These are phyloP conservation scores for Dipodomys spectabilis DNA, from an alignment of 2,113 vertebrate genomes.

Conservation along the genomic window DNA sequence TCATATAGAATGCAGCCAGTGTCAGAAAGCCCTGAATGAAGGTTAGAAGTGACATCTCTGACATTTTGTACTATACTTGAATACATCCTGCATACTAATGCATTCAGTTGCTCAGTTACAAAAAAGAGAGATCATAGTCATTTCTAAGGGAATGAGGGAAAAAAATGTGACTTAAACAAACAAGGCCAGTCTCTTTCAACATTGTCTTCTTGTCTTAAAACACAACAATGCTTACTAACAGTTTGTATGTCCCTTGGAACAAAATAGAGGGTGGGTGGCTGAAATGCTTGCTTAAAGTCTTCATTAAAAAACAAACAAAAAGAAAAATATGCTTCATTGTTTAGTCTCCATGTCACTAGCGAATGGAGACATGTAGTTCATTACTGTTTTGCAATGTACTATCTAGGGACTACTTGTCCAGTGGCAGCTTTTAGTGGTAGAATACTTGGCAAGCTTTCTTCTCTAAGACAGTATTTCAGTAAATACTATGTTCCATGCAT, in stretches of 20 bases:
- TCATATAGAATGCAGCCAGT: background rate
- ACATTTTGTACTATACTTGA: background rate
- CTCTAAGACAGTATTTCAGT: background rate
- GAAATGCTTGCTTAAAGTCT: slow-evolving; percentile 35
- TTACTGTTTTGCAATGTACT: background rate
- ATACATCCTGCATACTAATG: background rate
- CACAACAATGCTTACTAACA: background rate
- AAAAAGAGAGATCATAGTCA: background rate
- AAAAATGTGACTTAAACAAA: background rate
- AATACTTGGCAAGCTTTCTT: background rate
- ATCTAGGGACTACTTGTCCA: background rate
- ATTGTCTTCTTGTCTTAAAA: background rate
- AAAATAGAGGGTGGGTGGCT: background rate
- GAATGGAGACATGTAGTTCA: background rate
- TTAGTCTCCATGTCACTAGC: background rate
- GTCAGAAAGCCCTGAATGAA: background rate
- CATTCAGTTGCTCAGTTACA: background rate
- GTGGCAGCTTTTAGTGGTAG: background rate
- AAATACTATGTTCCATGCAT: background rate
- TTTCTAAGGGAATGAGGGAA: background rate
- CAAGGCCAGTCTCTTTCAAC: background rate
- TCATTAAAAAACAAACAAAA: background rate
- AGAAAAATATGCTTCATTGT: no score
- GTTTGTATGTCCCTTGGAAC: background rate
- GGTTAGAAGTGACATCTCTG: background rate